A percentile compares a stretch with the other conserved stretches of the same genome.
Evolutionary conservation across 2,888 invertebrate genomes (phyloP).

Genomic region (Euplexia lucipara): DNA sequence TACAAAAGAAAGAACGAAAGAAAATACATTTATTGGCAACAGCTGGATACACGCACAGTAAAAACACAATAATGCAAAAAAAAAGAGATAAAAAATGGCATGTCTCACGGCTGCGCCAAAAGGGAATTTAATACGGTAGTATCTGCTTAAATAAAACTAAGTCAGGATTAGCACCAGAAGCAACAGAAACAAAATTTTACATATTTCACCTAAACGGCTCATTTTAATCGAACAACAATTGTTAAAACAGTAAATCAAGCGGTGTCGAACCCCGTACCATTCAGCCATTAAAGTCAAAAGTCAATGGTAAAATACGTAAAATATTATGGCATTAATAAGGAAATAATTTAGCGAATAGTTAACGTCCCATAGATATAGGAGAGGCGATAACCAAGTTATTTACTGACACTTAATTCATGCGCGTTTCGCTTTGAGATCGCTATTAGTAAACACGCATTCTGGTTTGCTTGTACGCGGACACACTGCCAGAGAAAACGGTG

Average conservation of each 20-base stretch:
- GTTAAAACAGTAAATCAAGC: slow-evolving; percentile 5
- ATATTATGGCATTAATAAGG: slow-evolving; percentile 56
- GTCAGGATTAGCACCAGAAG: no score
- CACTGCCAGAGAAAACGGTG: neutral
- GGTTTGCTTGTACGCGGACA: slow-evolving; percentile 24
- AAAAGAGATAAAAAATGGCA: no score
- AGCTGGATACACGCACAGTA: no score
- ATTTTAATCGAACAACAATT: neutral
- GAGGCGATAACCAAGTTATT: slow-evolving; percentile 60
- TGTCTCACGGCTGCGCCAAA: no score
- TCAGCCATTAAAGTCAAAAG: slow-evolving; percentile 30
- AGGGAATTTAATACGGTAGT: no score
- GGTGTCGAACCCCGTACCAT: neutral
- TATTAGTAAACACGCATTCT: slow-evolving; percentile 48
- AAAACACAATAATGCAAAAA: no score
- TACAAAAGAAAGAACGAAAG: no score
- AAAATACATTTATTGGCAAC: no score
- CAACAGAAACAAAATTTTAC: no score
- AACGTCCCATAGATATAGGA: slow-evolving; percentile 42
- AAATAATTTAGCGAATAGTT: slow-evolving; percentile 60
- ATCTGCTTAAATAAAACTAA: no score
- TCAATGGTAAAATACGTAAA: slow-evolving; percentile 29
- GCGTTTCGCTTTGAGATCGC: slow-evolving; percentile 33
- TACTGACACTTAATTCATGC: slow-evolving; percentile 53
- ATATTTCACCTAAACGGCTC: no score